Conservation (phyloP, 2,113 vertebrate species). For the Marmota flaviventris region DNA sequence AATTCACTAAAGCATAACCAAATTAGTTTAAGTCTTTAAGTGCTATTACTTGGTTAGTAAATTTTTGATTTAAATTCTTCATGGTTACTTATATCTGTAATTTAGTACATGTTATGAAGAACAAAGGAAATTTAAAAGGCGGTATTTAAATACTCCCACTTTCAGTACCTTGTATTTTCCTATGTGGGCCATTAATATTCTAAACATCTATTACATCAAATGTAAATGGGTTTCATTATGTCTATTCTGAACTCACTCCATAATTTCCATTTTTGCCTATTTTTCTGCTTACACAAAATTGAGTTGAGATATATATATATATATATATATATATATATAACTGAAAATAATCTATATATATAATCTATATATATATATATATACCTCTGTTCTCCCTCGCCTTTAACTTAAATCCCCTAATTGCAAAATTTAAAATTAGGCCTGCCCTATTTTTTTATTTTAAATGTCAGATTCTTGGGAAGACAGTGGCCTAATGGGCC, state of each 20-base stretch:
- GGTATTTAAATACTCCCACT: constrained; percentile 38
- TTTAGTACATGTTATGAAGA: neutral
- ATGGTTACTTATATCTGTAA: constrained; percentile 13
- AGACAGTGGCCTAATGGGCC: constrained; percentile 68
- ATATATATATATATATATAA: no score
- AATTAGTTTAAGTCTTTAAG: neutral
- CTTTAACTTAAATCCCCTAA: constrained; percentile 75
- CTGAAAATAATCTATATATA: no score
- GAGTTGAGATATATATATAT: no score
- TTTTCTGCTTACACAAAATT: neutral
- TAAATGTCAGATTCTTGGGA: constrained; percentile 73
- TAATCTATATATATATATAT: neutral
- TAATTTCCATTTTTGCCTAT: constrained; percentile 75
- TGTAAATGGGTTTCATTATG: constrained; percentile 75
- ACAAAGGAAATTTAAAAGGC: constrained; percentile 42
- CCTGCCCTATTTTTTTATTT: constrained; percentile 72
- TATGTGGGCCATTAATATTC: constrained; percentile 70
- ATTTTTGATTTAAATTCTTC: constrained; percentile 54
- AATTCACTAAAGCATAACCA: neutral
- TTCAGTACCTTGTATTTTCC: constrained; percentile 48
- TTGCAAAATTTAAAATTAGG: constrained; percentile 79
- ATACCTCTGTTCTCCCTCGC: constrained; percentile 70
- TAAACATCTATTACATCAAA: constrained; percentile 72
- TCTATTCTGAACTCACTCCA: constrained; percentile 66
- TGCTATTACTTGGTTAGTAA: neutral